These are phyloP conservation scores for Eptatretus burgeri DNA, from an alignment of 2,113 vertebrate genomes.

Conservation along the genomic window DNA sequence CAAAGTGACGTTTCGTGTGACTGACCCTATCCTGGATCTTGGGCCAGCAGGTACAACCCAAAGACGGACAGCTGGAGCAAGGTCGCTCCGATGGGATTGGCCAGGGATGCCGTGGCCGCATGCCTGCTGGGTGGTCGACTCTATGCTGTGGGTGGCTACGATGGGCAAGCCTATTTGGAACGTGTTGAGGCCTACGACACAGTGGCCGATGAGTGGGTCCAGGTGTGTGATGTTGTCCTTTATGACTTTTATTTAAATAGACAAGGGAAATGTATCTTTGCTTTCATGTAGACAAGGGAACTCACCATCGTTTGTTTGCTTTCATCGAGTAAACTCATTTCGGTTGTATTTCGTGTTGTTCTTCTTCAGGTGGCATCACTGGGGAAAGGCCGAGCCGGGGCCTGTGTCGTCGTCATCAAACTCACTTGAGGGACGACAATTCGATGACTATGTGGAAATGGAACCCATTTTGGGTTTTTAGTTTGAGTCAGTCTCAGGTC, in stretches of 20 bases:
- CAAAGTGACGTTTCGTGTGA: too few relatives aligned
- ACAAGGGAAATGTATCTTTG: too few relatives aligned
- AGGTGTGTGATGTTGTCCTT: constrained; percentile 19
- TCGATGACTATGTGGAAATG: not conserved
- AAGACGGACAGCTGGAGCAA: constrained; percentile 37
- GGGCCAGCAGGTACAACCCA: constrained; percentile 23
- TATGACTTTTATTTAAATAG: not conserved
- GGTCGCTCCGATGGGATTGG: constrained; percentile 30
- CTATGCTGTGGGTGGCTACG: constrained; percentile 31
- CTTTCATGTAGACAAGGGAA: too few relatives aligned
- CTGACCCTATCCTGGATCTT: constrained; percentile 7
- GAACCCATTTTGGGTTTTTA: too few relatives aligned
- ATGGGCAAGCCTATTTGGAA: constrained; percentile 30
- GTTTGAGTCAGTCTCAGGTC: too few relatives aligned
- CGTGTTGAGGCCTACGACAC: constrained; percentile 35
- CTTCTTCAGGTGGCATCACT: constrained; percentile 28
- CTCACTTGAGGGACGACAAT: constrained; percentile 17
- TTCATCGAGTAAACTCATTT: too few relatives aligned
- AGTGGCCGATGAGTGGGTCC: constrained; percentile 31
- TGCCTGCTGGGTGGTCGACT: constrained; percentile 29
- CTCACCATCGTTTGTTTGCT: too few relatives aligned
- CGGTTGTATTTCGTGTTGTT: constrained; percentile 1
- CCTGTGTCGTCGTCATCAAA: constrained; percentile 34
- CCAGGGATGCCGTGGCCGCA: constrained; percentile 30
- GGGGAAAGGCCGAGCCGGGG: constrained; percentile 33